phyloP scores from a whole-genome alignment of 2,113 vertebrate species.

The Menura novaehollandiae region DNA sequence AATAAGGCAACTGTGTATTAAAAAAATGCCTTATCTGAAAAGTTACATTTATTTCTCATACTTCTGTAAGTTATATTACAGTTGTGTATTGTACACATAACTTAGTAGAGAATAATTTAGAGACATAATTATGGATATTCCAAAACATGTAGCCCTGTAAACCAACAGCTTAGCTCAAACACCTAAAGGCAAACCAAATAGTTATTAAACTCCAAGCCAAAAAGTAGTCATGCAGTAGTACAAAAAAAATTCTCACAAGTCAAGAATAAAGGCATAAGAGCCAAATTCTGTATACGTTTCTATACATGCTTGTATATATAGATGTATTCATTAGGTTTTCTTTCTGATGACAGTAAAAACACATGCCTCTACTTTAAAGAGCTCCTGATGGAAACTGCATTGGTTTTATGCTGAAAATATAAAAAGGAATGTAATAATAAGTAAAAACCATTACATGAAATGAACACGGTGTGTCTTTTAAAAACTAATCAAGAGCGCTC shows the following conservation, averaged over 20 bases:
- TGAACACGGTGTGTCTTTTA: neutral
- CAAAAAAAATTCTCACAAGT: neutral
- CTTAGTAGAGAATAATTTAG: neutral
- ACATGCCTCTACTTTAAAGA: neutral
- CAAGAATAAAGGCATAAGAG: neutral
- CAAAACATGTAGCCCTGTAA: neutral
- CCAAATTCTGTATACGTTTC: neutral
- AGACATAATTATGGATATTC: neutral
- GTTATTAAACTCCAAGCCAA: neutral
- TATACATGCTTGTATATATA: no score
- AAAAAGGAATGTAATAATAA: neutral
- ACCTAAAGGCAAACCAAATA: neutral
- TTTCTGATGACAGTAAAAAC: neutral
- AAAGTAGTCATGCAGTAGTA: neutral
- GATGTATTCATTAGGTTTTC: neutral
- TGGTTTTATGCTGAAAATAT: neutral
- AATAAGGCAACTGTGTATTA: neutral
- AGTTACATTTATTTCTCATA: neutral
- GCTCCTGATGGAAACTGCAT: neutral
- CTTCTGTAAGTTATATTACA: neutral
- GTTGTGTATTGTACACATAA: rapidly evolving
- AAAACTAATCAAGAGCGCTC: neutral
- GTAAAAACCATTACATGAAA: neutral
- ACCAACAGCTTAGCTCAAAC: neutral
- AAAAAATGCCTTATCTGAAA: neutral